phyloP scores from a whole-genome alignment of 1,140 invertebrate genomes.

The Diorhabda carinulata region DNA sequence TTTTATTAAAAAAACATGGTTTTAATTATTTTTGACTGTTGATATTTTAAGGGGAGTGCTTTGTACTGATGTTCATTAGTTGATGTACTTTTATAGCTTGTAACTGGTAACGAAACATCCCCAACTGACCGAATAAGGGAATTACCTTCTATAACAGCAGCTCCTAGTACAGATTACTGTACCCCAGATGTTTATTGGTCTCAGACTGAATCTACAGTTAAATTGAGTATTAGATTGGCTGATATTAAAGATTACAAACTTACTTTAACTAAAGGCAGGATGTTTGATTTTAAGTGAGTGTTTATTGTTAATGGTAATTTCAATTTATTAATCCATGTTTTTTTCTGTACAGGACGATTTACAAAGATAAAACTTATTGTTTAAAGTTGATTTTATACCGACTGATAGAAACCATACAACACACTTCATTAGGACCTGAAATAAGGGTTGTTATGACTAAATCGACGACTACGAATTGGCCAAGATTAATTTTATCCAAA shows the following conservation, averaged over 20 bases:
- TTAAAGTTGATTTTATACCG: constrained; percentile 35
- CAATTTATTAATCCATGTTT: constrained; percentile 5
- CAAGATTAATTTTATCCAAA: constrained; percentile 24
- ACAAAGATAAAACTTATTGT: constrained; percentile 31
- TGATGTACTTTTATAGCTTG: neutral
- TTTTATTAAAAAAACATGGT: no score
- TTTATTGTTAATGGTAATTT: neutral
- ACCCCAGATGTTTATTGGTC: constrained; percentile 37
- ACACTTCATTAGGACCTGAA: constrained; percentile 27
- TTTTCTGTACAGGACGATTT: constrained; percentile 23
- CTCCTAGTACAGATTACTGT: constrained; percentile 27
- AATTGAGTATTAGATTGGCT: constrained; percentile 31
- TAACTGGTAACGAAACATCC: neutral
- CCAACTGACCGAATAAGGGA: neutral
- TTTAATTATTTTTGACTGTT: no score
- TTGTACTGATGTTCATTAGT: no score
- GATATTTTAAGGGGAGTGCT: no score
- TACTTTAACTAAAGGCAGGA: constrained; percentile 25
- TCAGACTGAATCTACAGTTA: constrained; percentile 31
- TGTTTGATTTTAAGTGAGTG: constrained; percentile 36
- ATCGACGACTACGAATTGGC: constrained; percentile 30
- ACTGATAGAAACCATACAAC: constrained; percentile 24
- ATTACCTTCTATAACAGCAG: constrained; percentile 31
- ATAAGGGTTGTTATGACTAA: constrained; percentile 33
- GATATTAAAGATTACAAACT: constrained; percentile 28